Base-by-base conservation (phyloP, 1,140 invertebrate genomes). In the Cotesia glomerata region DNA sequence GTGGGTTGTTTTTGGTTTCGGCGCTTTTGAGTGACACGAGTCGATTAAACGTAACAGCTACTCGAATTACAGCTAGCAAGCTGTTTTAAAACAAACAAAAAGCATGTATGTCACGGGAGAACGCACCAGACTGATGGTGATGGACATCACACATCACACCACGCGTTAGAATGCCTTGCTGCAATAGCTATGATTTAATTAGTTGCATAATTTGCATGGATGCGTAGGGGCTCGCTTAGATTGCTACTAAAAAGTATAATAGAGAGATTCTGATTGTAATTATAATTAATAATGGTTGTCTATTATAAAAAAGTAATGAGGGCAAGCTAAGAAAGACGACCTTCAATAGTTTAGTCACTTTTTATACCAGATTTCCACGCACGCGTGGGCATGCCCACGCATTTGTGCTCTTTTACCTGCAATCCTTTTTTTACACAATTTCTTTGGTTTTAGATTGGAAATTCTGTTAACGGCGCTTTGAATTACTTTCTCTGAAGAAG, bases 371-470 rank as follows among this genome's bases (percentile, higher is more conserved):
- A 59, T 45, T 67, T 52, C 18, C 71, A 67, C 70, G 64, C 71
- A 67, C 39, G 62, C 62, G 62, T 71, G 36, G 52, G 62, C 35
- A 70, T 71, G 65, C 70, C 62, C 49, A 71, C 70, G 62, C 70
- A 65, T 63, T 13, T 64, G 61, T 45, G 62, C 51, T 63, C 14
- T 52, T n/a, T 63, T 71, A 34, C 54, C 32, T 52, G 45, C 51
- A 11, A 54, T 45, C 39, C 39, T 45, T 45, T 45, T 9, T 45
- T 64, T 62, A n/a, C 54, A 11, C 13, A 32, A 13, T 32, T 69
- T 69, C 59, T 61, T 26, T 26, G 1, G 26, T 3, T 26, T 26
- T 26, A 26, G 26, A 26, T 26, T 26, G 26, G 26, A 26, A 26
- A 26, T 26, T 26, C 26, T 26, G 26, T 26, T 26, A 26, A 26